phyloP scores from a whole-genome alignment of 2,797 vertebrate genomes.

The Eremophila alpestris region DNA sequence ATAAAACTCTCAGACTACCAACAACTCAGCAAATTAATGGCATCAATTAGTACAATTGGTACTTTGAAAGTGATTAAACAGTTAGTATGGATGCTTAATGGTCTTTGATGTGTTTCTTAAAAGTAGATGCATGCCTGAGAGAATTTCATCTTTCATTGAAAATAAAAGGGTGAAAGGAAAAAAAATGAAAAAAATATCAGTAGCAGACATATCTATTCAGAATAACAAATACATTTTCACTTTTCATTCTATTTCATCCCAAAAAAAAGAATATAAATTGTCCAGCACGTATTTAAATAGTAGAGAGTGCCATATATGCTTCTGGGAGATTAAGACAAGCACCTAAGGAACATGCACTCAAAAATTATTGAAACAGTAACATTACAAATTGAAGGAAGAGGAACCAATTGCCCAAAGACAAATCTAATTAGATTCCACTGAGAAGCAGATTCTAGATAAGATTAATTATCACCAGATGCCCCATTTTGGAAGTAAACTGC shows the following conservation, averaged over 20 bases:
- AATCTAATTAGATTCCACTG: neutral
- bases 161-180: neutral
- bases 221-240: neutral
- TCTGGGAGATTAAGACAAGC: neutral
- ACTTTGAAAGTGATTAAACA: neutral
- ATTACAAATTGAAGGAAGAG: neutral
- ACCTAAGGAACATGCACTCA: neutral
- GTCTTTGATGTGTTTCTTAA: neutral
- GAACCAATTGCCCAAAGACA: neutral
- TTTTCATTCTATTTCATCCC: neutral
- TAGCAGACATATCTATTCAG: neutral
- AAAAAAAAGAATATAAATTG: neutral
- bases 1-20: neutral
- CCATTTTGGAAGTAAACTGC: neutral
- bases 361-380: neutral
- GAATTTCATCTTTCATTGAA: neutral
- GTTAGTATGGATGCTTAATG: neutral
- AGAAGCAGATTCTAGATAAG: neutral
- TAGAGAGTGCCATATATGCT: neutral
- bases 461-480: conserved; percentile 5
- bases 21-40: neutral
- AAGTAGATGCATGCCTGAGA: neutral
- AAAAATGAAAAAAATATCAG: neutral
- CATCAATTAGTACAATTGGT: neutral
- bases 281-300: neutral